Percentiles rank a stretch among this genome's conserved stretches.
phyloP scores from a whole-genome alignment of 1,140 invertebrate species.

The Mya arenaria region DNA sequence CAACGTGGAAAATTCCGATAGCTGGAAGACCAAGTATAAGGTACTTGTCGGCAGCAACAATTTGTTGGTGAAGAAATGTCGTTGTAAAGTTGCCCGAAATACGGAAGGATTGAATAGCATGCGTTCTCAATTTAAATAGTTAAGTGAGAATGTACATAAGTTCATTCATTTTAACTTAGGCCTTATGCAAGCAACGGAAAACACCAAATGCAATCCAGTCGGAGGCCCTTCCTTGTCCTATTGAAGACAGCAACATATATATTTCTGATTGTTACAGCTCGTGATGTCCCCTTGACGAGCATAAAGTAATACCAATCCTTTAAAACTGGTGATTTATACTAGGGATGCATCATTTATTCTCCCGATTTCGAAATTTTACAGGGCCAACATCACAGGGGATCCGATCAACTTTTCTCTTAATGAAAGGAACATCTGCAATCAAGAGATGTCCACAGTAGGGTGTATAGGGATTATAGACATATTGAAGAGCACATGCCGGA shows the following conservation, averaged over 20 bases:
- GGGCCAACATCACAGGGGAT: conserved; percentile 22
- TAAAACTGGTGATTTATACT: conserved; percentile 53
- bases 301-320: conserved; percentile 66
- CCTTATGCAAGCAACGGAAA: conserved; percentile 68
- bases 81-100: conserved; percentile 66
- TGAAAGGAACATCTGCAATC: conserved; percentile 59
- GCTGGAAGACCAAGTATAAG: conserved; percentile 30
- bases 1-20: conserved; percentile 16
- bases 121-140: conserved; percentile 66
- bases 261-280: conserved; percentile 53
- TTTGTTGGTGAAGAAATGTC: conserved; percentile 67
- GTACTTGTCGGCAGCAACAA: conserved; percentile 52
- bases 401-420: neutral
- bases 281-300: conserved; percentile 35
- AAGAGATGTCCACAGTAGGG: conserved; percentile 53
- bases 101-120: conserved; percentile 19
- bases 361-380: neutral
- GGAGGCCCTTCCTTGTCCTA: conserved; percentile 40
- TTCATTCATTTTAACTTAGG: conserved; percentile 66
- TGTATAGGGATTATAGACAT: conserved; percentile 54
- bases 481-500: conserved; percentile 52
- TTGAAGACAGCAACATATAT: conserved; percentile 65
- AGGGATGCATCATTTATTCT: conserved; percentile 2
- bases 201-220: conserved; percentile 70
- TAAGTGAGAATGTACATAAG: conserved; percentile 71